A percentile compares a stretch with the other conserved stretches of the same genome.
Evolutionary conservation across 2,113 vertebrate species (phyloP).

Genomic region (Cochlearius cochlearius): DNA sequence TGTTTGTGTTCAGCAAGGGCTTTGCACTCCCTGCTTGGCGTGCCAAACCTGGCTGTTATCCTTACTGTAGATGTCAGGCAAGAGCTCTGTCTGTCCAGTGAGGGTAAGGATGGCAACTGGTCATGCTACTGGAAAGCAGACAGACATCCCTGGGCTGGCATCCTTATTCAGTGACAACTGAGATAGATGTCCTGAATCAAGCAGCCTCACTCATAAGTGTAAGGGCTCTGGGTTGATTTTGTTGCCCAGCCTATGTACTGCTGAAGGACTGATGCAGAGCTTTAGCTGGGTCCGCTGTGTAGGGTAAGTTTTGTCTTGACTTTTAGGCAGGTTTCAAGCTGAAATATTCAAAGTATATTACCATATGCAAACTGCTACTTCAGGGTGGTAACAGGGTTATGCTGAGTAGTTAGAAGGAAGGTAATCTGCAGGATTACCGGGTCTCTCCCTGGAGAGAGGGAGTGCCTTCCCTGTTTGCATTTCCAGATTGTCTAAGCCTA

Average conservation of each 20-base stretch:
- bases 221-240: neutral
- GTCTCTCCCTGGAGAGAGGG: neutral
- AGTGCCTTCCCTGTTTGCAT: neutral
- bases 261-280: neutral
- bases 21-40: neutral
- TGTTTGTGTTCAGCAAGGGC: neutral
- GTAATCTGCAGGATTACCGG: neutral
- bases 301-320: neutral
- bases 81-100: neutral
- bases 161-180: neutral
- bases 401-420: neutral
- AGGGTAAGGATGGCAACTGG: neutral
- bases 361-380: neutral
- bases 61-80: neutral
- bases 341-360: neutral
- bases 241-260: neutral
- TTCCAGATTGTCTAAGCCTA: neutral
- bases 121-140: neutral
- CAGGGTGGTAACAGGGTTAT: neutral
- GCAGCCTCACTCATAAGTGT: fast-evolving
- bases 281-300: neutral
- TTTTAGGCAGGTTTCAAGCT: neutral
- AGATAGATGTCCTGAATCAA: neutral
- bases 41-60: neutral
- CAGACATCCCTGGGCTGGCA: neutral